Evolutionary conservation across 2,113 vertebrate genomes (phyloP).

Genomic region (Maccullochella peelii): DNA sequence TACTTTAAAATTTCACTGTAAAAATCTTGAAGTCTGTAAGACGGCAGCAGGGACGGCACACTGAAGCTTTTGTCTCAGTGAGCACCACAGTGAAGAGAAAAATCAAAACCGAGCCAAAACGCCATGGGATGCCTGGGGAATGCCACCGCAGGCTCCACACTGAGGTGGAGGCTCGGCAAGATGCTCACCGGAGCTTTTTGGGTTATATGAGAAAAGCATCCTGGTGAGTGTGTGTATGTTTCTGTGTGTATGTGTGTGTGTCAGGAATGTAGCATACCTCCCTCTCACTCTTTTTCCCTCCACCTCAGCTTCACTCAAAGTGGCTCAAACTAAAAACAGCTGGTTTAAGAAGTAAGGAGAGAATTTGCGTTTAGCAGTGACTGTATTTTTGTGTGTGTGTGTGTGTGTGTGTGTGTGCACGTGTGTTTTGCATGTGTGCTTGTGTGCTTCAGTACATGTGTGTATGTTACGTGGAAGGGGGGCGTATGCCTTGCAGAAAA

Average conservation of each 20-base stretch:
- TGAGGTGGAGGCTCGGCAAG: slow-evolving; percentile 54
- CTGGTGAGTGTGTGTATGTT: slow-evolving; percentile 31
- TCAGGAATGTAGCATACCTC: slow-evolving; percentile 54
- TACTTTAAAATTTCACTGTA: slow-evolving; percentile 56
- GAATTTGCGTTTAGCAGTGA: slow-evolving; percentile 26
- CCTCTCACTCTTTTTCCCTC: slow-evolving; percentile 30
- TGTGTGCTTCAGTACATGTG: slow-evolving; percentile 35
- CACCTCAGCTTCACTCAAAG: slow-evolving; percentile 53
- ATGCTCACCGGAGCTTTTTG: slow-evolving; percentile 60
- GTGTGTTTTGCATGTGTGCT: slow-evolving; percentile 28
- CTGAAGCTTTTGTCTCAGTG: slow-evolving; percentile 61
- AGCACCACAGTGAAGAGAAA: slow-evolving; percentile 37
- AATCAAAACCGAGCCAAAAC: slow-evolving; percentile 66
- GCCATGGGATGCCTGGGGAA: slow-evolving; percentile 68
- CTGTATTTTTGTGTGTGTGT: slow-evolving; percentile 36
- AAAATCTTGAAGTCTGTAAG: slow-evolving; percentile 51
- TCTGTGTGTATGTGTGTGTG: slow-evolving; percentile 34
- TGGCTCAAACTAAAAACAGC: slow-evolving; percentile 64
- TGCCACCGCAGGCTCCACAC: slow-evolving; percentile 50
- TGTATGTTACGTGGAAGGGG: slow-evolving; percentile 50
- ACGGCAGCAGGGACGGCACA: slow-evolving; percentile 30
- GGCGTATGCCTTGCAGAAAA: slow-evolving; percentile 75
- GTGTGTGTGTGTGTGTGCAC: slow-evolving; percentile 20
- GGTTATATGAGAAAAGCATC: slow-evolving; percentile 54
- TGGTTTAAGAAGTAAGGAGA: slow-evolving; percentile 46